phyloP scores from a whole-genome alignment of 1,140 invertebrate species.

The Cylas formicarius region DNA sequence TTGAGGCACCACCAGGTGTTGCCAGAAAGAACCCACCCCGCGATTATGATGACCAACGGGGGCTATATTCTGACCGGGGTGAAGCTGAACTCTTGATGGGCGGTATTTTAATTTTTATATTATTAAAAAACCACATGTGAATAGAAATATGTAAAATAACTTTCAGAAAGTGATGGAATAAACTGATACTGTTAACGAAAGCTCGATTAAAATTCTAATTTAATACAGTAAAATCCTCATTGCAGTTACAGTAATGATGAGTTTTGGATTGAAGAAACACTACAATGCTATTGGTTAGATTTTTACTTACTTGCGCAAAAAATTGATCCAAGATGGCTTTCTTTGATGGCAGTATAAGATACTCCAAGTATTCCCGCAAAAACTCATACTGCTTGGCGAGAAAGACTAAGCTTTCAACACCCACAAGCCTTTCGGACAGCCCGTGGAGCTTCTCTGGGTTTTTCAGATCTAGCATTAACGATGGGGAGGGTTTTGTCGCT shows the following conservation, averaged over 20 bases:
- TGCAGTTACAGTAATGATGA: too few species aligned
- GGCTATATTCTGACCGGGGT: conserved; percentile 70
- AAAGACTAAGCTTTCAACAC: conserved; percentile 87
- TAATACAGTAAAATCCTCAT: too few species aligned
- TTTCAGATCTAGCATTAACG: conserved; percentile 63
- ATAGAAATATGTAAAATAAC: too few species aligned
- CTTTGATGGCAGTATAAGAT: conserved; percentile 56
- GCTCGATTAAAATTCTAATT: too few species aligned
- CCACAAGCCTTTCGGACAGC: conserved; percentile 78
- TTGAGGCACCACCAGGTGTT: conserved; percentile 84
- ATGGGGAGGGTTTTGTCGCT: conserved; percentile 58
- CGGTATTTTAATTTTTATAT: too few species aligned
- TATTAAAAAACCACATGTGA: too few species aligned
- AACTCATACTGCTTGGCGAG: conserved; percentile 79
- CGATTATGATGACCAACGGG: conserved; percentile 66
- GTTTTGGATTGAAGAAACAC: too few species aligned
- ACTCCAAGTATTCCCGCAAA: conserved; percentile 74
- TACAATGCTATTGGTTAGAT: neutral
- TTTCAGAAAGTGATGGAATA: too few species aligned
- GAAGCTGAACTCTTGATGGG: conserved; percentile 42
- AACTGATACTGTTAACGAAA: too few species aligned
- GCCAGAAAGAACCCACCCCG: conserved; percentile 75
- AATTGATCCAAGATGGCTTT: conserved; percentile 68
- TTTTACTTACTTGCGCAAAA: conserved; percentile 49
- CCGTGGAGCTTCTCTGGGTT: conserved; percentile 70